Evolutionary conservation across 2,888 invertebrate genomes (phyloP).

Genomic region (Lamellibrachia satsuma): DNA sequence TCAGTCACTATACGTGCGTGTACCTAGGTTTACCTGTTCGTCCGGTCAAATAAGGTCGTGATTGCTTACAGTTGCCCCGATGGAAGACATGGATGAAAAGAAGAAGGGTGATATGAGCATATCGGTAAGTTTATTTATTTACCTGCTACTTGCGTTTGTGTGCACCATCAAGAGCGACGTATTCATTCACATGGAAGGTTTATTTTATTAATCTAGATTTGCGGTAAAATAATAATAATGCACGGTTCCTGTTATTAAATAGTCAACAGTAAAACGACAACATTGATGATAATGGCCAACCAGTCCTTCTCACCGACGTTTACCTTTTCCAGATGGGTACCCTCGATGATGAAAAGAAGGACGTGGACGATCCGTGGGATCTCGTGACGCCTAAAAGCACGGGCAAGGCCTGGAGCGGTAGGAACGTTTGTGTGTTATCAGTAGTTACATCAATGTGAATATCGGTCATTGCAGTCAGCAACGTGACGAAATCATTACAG

Average conservation of each 20-base stretch:
- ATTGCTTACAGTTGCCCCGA: neutral
- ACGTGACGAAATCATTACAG: neutral
- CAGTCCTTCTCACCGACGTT: neutral
- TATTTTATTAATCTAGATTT: neutral
- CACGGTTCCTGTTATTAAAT: neutral
- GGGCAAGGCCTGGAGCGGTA: constrained; percentile 21
- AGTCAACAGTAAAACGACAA: neutral
- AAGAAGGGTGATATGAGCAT: neutral
- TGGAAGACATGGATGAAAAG: neutral
- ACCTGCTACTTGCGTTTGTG: neutral
- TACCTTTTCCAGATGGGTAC: neutral
- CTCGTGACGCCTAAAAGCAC: constrained; percentile 8
- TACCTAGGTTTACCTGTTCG: neutral
- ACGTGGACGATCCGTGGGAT: constrained; percentile 17
- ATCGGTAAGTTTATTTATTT: neutral
- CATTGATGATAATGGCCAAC: neutral
- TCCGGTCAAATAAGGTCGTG: neutral
- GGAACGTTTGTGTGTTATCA: neutral
- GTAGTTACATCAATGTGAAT: neutral
- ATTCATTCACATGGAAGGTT: neutral
- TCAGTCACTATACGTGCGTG: too few relatives aligned
- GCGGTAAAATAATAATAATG: neutral
- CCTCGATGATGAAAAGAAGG: constrained; percentile 24
- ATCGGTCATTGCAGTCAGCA: neutral
- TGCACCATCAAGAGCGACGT: neutral